phyloP scores from a whole-genome alignment of 1,140 invertebrate genomes.

The Pissodes strobi region DNA sequence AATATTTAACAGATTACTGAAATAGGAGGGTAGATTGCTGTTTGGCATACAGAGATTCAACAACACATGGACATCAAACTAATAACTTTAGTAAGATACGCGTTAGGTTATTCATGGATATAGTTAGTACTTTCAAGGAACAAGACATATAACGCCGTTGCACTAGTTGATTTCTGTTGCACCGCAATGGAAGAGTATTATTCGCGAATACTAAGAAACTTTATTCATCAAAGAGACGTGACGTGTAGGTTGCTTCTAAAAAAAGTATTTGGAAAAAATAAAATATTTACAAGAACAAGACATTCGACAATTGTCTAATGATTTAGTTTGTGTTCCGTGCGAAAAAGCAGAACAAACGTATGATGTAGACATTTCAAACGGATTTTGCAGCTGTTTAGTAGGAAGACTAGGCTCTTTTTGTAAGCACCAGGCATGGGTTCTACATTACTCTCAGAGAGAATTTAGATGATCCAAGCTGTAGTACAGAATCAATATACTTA shows the following conservation, averaged over 20 bases:
- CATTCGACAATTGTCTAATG: conserved; percentile 1
- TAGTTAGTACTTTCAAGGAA: conserved; percentile 8
- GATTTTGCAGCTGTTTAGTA: conserved; percentile 7
- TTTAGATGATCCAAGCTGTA: background rate
- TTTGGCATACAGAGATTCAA: conserved; percentile 14
- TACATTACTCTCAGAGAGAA: background rate
- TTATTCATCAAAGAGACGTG: conserved; percentile 3
- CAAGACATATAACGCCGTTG: conserved; percentile 12
- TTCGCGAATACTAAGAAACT: conserved; percentile 9
- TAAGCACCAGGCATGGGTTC: background rate
- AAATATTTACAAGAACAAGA: conserved; percentile 1
- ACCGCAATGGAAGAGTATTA: conserved; percentile 9
- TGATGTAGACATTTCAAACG: conserved; percentile 9
- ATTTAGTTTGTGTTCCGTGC: background rate
- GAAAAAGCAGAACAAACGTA: conserved; percentile 3
- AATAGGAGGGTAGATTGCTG: conserved; percentile 10
- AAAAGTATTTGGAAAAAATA: background rate
- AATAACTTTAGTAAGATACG: conserved; percentile 14
- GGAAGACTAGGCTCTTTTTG: too few relatives aligned
- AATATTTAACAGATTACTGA: conserved; percentile 5
- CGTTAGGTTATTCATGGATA: conserved; percentile 6
- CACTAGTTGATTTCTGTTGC: conserved; percentile 9
- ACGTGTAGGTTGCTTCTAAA: conserved; percentile 2
- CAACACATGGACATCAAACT: conserved; percentile 18
- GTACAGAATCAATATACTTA: background rate